These are phyloP conservation scores for Acomys russatus DNA, from an alignment of 2,797 vertebrate species.

Conservation along the genomic window DNA sequence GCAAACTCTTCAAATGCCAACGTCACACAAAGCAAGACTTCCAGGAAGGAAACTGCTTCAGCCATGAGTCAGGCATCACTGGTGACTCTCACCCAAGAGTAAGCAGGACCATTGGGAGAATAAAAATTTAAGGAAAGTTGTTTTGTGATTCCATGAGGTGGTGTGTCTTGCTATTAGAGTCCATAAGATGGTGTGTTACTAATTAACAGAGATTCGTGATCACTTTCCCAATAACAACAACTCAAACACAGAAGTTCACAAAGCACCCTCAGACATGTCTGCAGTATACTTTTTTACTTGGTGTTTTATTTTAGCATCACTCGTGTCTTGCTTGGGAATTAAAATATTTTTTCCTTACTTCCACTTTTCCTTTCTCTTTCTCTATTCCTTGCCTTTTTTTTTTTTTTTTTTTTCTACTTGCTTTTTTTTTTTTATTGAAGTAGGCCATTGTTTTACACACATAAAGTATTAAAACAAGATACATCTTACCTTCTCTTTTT, in stretches of 20 bases:
- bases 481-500: background rate
- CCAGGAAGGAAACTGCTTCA: background rate
- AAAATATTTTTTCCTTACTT: background rate
- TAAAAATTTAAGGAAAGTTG: background rate
- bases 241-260: background rate
- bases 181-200: background rate
- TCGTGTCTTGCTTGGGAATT: background rate
- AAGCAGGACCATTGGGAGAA: background rate
- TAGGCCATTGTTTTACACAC: background rate
- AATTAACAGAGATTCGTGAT: background rate
- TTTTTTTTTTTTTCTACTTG: background rate
- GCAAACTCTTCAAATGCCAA: background rate
- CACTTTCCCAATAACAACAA: background rate
- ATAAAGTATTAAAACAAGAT: background rate
- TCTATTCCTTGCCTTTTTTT: background rate
- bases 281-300: background rate
- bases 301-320: background rate
- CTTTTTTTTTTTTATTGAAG: background rate
- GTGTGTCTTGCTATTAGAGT: background rate
- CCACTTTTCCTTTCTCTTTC: background rate
- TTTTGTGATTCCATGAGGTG: slow-evolving; percentile 10
- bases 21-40: background rate
- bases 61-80: background rate
- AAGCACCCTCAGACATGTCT: accelerated
- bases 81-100: background rate